A percentile compares a stretch with the other conserved stretches of the same genome.
These are phyloP conservation scores for Proisotoma minuta DNA, from an alignment of 2,888 invertebrate species.

Conservation along the genomic window DNA sequence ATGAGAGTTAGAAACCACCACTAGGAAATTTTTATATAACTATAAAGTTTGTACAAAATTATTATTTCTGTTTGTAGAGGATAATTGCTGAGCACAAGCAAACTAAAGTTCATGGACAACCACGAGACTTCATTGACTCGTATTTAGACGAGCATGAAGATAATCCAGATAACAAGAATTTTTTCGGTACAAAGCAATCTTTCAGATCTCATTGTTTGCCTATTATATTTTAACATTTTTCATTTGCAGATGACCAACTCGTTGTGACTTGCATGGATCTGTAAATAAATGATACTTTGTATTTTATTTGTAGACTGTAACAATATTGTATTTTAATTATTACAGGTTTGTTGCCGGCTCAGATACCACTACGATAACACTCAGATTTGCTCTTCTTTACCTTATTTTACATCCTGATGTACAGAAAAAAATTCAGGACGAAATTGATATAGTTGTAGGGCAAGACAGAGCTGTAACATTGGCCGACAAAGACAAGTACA, in stretches of 20 bases:
- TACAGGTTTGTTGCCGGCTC: background rate
- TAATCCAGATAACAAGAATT: constrained; percentile 29
- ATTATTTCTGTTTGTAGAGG: constrained; percentile 15
- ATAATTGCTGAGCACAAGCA: constrained; percentile 28
- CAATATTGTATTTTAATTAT: background rate
- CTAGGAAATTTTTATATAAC: background rate
- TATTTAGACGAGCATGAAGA: constrained; percentile 36
- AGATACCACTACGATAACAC: constrained; percentile 31
- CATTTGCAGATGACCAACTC: constrained; percentile 32
- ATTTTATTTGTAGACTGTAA: too few species aligned
- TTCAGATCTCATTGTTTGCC: background rate
- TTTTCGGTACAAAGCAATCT: constrained; percentile 26
- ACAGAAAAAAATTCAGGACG: constrained; percentile 26
- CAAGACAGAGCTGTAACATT: constrained; percentile 18
- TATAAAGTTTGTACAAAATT: background rate
- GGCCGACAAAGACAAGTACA: constrained; percentile 32
- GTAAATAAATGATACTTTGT: constrained; percentile 33
- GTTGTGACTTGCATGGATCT: constrained; percentile 39
- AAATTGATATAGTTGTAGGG: constrained; percentile 32
- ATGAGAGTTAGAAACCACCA: too few species aligned
- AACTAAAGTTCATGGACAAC: constrained; percentile 20
- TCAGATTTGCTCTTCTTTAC: constrained; percentile 32
- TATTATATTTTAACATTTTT: background rate
- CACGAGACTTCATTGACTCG: constrained; percentile 34
- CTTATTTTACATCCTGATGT: constrained; percentile 28